These are phyloP conservation scores for Tricholaema leucomelas DNA, from an alignment of 2,113 vertebrate species.

Conservation along the genomic window DNA sequence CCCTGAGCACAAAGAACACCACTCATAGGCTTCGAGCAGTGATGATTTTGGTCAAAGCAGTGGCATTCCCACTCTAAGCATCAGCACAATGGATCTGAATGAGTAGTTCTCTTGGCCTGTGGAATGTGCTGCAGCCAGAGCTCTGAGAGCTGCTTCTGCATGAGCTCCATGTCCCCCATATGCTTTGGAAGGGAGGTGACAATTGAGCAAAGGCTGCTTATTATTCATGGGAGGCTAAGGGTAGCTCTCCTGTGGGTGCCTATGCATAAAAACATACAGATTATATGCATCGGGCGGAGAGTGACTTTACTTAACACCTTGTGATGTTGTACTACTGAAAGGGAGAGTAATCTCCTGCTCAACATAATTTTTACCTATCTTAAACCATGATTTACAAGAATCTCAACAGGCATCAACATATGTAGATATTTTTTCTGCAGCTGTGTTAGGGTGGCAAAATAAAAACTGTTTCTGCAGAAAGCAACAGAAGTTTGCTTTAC, in stretches of 20 bases:
- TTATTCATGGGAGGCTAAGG: background rate
- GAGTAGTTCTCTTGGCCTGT: accelerated
- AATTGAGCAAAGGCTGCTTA: background rate
- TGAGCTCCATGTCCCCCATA: accelerated
- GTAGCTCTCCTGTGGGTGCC: background rate
- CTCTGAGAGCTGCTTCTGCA: background rate
- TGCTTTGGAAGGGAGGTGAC: background rate
- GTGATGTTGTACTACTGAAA: background rate
- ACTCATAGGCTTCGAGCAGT: background rate
- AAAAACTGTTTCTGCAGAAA: background rate
- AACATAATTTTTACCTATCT: background rate
- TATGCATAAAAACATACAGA: background rate
- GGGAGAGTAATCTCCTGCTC: background rate
- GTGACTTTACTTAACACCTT: background rate
- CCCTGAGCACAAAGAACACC: background rate
- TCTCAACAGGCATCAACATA: background rate
- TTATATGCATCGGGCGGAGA: background rate
- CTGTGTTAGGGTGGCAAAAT: background rate
- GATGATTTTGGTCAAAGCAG: background rate
- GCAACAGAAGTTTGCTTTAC: background rate
- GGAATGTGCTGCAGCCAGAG: background rate
- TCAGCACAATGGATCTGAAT: background rate
- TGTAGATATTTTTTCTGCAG: background rate
- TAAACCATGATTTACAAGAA: background rate
- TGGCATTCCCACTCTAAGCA: accelerated